Percentiles rank a stretch among this genome's conserved stretches.
phyloP scores from a whole-genome alignment of 2,797 vertebrate genomes.

The Australoheros facetus region DNA sequence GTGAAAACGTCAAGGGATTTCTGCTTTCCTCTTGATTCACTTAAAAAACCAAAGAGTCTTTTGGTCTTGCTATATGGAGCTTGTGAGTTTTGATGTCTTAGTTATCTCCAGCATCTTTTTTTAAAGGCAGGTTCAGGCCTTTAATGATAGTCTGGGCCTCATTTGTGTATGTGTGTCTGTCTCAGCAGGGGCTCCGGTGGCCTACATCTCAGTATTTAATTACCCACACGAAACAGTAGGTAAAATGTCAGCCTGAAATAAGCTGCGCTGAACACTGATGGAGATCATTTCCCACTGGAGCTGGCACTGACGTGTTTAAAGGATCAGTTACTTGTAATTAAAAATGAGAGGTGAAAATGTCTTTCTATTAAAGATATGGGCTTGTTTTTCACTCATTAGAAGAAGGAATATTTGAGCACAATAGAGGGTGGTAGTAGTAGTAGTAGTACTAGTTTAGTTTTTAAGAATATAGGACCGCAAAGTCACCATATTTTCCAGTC shows the following conservation, averaged over 20 bases:
- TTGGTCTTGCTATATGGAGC: background rate
- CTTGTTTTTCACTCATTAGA: background rate
- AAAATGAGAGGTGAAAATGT: constrained; percentile 2
- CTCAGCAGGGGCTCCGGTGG: constrained; percentile 44
- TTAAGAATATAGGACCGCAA: no score
- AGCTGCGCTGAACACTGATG: constrained; percentile 24
- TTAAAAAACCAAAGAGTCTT: background rate
- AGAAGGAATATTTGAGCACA: no score
- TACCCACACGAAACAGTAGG: constrained; percentile 68
- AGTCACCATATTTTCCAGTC: background rate
- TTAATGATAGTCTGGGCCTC: constrained; percentile 20
- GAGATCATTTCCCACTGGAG: constrained; percentile 20
- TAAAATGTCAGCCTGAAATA: constrained; percentile 74
- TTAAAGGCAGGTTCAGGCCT: background rate
- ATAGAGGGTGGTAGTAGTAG: background rate
- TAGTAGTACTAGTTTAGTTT: no score
- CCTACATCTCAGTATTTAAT: constrained; percentile 68
- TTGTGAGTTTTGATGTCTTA: constrained; percentile 5
- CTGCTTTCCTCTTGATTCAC: background rate
- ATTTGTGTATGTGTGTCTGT: constrained; percentile 7
- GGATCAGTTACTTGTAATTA: background rate
- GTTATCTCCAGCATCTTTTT: background rate
- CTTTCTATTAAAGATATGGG: background rate
- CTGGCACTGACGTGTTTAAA: constrained; percentile 1
- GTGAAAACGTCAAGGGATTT: background rate